phyloP scores from a whole-genome alignment of 2,113 vertebrate genomes.

The Syngnathus typhle region DNA sequence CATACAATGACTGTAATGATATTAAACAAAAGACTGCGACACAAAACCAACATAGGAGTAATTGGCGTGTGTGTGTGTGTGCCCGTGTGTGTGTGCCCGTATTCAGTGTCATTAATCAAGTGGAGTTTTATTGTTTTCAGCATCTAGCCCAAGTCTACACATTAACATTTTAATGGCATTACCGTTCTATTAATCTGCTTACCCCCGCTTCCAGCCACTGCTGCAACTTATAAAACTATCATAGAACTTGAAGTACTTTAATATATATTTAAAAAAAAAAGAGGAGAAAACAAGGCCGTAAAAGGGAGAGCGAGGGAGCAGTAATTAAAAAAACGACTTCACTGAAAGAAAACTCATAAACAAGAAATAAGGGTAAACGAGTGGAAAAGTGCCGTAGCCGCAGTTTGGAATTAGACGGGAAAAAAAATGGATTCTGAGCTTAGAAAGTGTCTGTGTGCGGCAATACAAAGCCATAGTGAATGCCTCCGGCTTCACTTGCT shows the following conservation, averaged over 20 bases:
- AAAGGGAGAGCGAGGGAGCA: constrained; percentile 46
- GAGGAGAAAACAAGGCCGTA: constrained; percentile 47
- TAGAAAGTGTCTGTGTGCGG: constrained; percentile 26
- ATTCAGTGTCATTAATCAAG: constrained; percentile 65
- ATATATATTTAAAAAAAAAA: constrained; percentile 32
- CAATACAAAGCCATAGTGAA: constrained; percentile 23
- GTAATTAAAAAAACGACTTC: constrained; percentile 66
- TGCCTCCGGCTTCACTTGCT: constrained; percentile 33
- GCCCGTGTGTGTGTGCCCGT: constrained; percentile 12
- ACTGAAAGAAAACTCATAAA: constrained; percentile 69
- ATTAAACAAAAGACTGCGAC: constrained; percentile 14
- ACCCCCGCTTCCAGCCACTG: constrained; percentile 51
- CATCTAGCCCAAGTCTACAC: constrained; percentile 63
- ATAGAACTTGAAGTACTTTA: constrained; percentile 49
- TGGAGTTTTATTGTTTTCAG: constrained; percentile 68
- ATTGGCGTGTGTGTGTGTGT: neutral
- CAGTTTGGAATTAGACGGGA: constrained; percentile 45
- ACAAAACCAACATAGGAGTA: constrained; percentile 16
- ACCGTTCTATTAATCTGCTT: constrained; percentile 68
- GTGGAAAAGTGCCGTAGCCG: constrained; percentile 55
- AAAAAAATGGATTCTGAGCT: constrained; percentile 40
- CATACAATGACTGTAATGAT: neutral
- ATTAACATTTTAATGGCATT: constrained; percentile 72
- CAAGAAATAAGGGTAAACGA: constrained; percentile 50
- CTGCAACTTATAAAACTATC: constrained; percentile 67